Conservation (phyloP, 2,797 vertebrate genomes). For the Mormyrus hasselquistii region DNA sequence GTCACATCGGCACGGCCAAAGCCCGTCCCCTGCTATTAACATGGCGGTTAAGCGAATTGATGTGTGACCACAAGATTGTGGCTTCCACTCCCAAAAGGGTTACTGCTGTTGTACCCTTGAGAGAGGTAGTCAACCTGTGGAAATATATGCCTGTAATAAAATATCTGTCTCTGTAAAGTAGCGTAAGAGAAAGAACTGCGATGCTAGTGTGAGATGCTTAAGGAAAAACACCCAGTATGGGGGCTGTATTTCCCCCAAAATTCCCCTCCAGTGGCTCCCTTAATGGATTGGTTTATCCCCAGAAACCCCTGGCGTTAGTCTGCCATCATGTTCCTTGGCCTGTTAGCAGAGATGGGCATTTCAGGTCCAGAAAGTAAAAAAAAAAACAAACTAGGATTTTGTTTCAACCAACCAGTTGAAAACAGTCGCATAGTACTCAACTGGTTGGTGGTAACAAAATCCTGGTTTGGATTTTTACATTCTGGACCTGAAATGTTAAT, state of each 20-base stretch:
- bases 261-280: background rate
- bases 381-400: background rate
- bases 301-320: background rate
- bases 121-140: background rate
- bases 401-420: background rate
- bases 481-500: background rate
- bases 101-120: background rate
- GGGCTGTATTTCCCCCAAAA: background rate
- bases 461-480: background rate
- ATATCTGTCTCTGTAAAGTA: background rate
- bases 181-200: no score
- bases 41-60: background rate
- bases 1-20: background rate
- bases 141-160: background rate
- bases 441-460: background rate
- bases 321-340: background rate
- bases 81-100: background rate
- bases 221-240: background rate
- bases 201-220: background rate
- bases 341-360: background rate
- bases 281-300: background rate
- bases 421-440: no score
- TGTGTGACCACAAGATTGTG: background rate
- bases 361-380: background rate
- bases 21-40: background rate